Base-by-base conservation (phyloP, 2,888 invertebrate genomes). In the Geophilus truncorum region DNA sequence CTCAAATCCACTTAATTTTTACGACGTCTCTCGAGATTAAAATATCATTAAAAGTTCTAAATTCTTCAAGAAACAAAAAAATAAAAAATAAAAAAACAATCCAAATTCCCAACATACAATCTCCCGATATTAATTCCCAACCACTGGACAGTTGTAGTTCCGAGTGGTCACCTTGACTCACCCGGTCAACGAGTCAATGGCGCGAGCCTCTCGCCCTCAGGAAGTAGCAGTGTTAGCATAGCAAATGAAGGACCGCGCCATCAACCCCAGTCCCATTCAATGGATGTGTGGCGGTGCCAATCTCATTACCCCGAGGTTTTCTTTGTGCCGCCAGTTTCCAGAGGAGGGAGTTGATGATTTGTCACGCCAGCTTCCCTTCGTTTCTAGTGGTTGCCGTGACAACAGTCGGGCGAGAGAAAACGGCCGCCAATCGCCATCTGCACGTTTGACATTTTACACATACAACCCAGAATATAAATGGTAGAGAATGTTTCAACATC, bases 291-390 rank as follows among this genome's bases (percentile, higher is more conserved):
- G 70, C n/a, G 70, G 25, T 70, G 9, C 70, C 70, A 70, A 70
- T 70, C 70, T 70, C 70, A 70, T 70, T 70, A 70, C 70, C 28
- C n/a, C 70, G 70, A 28, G 70, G 70, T 70, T 70, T 70, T 70
- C 70, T 70, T 70, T 70, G 70, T 70, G 70, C 28, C 28, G 25
- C 70, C 70, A n/a, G 70, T 70, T 70, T 70, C n/a, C 70, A 62
- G 70, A 70, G n/a, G 70, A 70, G 70, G 70, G 70, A 70, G 28
- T 15, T 70, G 70, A 70, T 70, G 70, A 70, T 70, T 70, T 70
- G 70, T 9, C 28, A 70, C 70, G 28, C 70, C 70, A 70, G 70
- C 25, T 70, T 70, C 70, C 28, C 23, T 70, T 70, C 70, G n/a
- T 23, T 28, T 70, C 51, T 18, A 51, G 51, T 51, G 51, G 70